A percentile compares a stretch with the other conserved stretches of the same genome.
Conservation (phyloP, 2,888 invertebrate genomes). For the Prenolepis imparis region DNA sequence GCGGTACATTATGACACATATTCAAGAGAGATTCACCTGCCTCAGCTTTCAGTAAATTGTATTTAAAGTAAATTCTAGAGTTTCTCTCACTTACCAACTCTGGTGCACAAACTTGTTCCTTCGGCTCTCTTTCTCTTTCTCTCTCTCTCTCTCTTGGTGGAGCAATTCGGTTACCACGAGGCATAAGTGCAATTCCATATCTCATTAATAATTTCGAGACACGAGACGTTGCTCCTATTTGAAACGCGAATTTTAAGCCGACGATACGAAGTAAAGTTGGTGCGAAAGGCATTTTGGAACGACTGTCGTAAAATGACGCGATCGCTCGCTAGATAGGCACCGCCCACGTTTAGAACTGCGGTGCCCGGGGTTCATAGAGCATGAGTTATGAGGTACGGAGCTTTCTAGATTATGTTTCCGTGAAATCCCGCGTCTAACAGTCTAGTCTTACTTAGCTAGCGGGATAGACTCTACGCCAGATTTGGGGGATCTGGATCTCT, state of each 20-base stretch:
- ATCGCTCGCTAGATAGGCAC: slow-evolving; percentile 35
- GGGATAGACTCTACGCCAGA: slow-evolving; percentile 42
- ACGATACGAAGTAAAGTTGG: slow-evolving; percentile 20
- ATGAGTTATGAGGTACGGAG: slow-evolving; percentile 49
- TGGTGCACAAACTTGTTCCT: neutral
- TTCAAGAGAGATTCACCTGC: neutral
- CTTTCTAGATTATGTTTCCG: slow-evolving; percentile 51
- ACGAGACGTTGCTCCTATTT: slow-evolving; percentile 23
- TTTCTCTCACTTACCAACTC: slow-evolving; percentile 3
- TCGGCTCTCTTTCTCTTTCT: neutral
- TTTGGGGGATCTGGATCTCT: slow-evolving; percentile 20
- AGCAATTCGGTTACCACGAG: neutral
- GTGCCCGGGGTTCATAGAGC: slow-evolving; percentile 28
- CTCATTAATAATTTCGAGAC: slow-evolving; percentile 40
- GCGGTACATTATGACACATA: neutral
- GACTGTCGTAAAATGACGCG: slow-evolving; percentile 24
- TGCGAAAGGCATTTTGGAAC: slow-evolving; percentile 17
- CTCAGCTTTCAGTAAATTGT: neutral
- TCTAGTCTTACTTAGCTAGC: slow-evolving; percentile 44
- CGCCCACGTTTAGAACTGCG: neutral
- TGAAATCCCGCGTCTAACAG: slow-evolving; percentile 45
- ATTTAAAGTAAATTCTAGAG: neutral
- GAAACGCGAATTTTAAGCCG: slow-evolving; percentile 14
- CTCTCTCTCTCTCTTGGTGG: neutral
- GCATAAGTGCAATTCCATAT: slow-evolving; percentile 33